Conservation (phyloP, 2,113 vertebrate species). For the Ellobius talpinus region DNA sequence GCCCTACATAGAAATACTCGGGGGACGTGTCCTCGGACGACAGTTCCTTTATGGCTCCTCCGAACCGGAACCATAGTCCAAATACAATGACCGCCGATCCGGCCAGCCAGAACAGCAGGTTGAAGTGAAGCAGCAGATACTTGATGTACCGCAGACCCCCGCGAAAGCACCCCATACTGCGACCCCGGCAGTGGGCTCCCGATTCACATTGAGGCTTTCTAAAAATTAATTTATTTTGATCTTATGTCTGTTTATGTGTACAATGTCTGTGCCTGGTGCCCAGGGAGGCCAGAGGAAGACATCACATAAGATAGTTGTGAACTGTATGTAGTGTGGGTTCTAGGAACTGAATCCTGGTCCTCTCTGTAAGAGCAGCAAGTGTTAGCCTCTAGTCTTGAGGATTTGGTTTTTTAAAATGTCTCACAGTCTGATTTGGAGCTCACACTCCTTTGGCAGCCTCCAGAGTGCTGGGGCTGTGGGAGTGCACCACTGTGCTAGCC, state of each 20-base stretch:
- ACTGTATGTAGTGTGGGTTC: neutral
- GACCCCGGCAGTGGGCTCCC: conserved; percentile 65
- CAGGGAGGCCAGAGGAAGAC: neutral
- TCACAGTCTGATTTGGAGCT: neutral
- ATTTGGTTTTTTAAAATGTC: neutral
- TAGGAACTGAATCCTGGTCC: neutral
- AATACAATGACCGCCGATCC: too few species aligned
- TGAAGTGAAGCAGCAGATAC: conserved; percentile 95
- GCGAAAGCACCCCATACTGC: conserved; percentile 91
- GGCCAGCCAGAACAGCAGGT: conserved; percentile 97
- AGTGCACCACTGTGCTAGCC: neutral
- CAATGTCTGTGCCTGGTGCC: neutral
- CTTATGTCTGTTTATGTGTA: neutral
- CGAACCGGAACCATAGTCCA: too few species aligned
- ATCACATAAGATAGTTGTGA: neutral
- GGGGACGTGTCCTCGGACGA: too few species aligned
- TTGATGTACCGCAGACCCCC: conserved; percentile 95
- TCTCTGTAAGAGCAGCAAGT: neutral
- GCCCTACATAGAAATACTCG: too few species aligned
- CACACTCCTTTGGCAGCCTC: neutral
- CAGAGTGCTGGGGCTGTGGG: neutral
- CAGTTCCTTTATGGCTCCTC: too few species aligned
- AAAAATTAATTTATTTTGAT: neutral
- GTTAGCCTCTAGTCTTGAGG: neutral
- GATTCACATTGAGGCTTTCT: too few species aligned